Evolutionary conservation across 2,888 invertebrate species (phyloP).

Genomic region (Andrena fulva): DNA sequence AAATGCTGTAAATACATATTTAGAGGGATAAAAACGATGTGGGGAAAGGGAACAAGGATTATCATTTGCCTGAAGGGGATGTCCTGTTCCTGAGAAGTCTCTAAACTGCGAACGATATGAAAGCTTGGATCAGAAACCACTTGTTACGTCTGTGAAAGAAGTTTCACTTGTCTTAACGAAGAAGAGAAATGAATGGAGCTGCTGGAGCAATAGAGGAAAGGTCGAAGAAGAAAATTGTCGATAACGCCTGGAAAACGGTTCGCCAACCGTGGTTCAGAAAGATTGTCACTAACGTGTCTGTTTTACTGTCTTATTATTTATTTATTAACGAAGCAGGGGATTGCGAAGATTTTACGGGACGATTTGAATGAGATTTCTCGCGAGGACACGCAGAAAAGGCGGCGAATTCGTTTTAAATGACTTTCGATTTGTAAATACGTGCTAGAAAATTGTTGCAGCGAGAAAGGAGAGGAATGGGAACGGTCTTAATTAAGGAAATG

Average conservation of each 20-base stretch:
- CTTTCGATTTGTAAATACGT: slow-evolving; percentile 46
- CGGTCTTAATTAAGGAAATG: not conserved
- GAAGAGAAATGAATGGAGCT: not conserved
- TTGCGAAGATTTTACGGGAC: slow-evolving; percentile 24
- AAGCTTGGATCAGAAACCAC: not conserved
- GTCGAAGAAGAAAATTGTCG: not conserved
- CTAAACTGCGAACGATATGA: not conserved
- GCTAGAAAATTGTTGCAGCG: slow-evolving; percentile 11
- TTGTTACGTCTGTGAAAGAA: not conserved
- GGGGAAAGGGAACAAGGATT: not conserved
- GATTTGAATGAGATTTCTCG: slow-evolving; percentile 26
- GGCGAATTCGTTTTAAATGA: not conserved
- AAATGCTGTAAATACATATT: slow-evolving; percentile 42
- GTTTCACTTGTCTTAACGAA: not conserved
- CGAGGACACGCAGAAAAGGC: not conserved
- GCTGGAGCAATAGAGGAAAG: not conserved
- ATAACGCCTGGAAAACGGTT: not conserved
- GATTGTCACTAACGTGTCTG: not conserved
- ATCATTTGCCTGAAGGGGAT: not conserved
- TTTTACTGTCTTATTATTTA: slow-evolving; percentile 42
- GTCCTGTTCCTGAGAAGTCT: not conserved
- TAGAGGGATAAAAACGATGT: not conserved
- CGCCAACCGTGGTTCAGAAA: not conserved
- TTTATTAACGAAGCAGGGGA: slow-evolving; percentile 33
- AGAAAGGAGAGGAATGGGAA: not conserved